These are phyloP conservation scores for Clamator glandarius DNA, from an alignment of 2,797 vertebrate species.

Conservation along the genomic window DNA sequence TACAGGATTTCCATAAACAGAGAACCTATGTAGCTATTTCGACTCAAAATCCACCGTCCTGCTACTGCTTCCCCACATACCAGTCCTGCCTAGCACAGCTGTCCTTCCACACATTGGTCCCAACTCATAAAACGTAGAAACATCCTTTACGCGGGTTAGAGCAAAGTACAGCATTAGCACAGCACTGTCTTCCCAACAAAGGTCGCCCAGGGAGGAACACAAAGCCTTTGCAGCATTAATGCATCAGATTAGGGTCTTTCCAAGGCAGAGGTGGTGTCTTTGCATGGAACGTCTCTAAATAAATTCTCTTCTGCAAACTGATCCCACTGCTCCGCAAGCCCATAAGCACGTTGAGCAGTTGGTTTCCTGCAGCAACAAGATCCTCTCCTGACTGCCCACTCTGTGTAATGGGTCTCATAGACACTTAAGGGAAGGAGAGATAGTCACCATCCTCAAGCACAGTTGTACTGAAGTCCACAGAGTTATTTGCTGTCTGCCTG, in stretches of 20 bases:
- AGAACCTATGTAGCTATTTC: background rate
- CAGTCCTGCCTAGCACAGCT: background rate
- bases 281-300: background rate
- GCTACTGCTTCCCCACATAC: background rate
- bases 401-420: background rate
- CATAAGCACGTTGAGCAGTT: background rate
- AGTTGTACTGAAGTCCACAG: background rate
- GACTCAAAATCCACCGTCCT: background rate
- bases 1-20: background rate
- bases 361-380: background rate
- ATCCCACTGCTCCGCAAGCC: background rate
- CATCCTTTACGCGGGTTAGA: background rate
- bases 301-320: background rate
- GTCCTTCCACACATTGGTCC: background rate
- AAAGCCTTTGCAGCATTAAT: background rate
- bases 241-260: background rate
- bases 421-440: background rate
- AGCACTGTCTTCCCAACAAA: fast-evolving
- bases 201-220: background rate
- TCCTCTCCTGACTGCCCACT: background rate
- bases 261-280: background rate
- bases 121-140: background rate
- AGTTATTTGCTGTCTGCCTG: background rate
- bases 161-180: background rate
- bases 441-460: background rate